phyloP scores from a whole-genome alignment of 1,140 invertebrate genomes.

The Zaprionus vittiger region DNA sequence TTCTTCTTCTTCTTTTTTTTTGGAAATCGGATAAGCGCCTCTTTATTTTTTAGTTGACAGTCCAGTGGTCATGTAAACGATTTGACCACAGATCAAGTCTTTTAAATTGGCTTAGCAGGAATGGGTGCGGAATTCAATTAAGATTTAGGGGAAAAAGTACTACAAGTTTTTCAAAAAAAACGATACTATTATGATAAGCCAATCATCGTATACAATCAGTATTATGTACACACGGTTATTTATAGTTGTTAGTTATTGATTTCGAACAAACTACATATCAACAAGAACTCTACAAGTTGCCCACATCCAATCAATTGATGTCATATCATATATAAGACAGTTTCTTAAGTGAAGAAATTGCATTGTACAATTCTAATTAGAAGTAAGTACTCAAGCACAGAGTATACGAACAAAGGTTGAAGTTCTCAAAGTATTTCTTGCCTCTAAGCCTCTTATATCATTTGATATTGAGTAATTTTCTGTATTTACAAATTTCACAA shows the following conservation, averaged over 20 bases:
- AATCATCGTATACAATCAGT: slow-evolving; percentile 19
- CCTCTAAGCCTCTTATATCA: neutral
- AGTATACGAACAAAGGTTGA: neutral
- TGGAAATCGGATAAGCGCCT: slow-evolving; percentile 28
- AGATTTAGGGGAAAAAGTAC: neutral
- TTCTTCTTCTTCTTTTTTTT: slow-evolving; percentile 17
- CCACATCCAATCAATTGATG: neutral
- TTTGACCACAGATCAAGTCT: slow-evolving; percentile 32
- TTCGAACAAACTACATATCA: slow-evolving; percentile 30
- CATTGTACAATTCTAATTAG: neutral
- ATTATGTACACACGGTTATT: slow-evolving; percentile 27
- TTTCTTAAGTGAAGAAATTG: neutral
- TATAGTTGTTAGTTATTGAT: slow-evolving; percentile 33
- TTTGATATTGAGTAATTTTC: neutral
- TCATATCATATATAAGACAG: neutral
- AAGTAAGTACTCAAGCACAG: neutral
- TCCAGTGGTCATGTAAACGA: slow-evolving; percentile 36
- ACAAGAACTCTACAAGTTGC: slow-evolving; percentile 18
- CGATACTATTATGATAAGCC: slow-evolving; percentile 1
- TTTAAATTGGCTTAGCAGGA: slow-evolving; percentile 10
- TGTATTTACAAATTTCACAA: neutral
- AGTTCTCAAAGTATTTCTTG: neutral
- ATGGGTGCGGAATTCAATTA: neutral
- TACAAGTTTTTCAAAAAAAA: neutral
- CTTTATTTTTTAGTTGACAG: slow-evolving; percentile 22